A percentile compares a stretch with the other conserved stretches of the same genome.
Conservation (phyloP, 2,113 vertebrate genomes). For the Xyliphius kryptos region DNA sequence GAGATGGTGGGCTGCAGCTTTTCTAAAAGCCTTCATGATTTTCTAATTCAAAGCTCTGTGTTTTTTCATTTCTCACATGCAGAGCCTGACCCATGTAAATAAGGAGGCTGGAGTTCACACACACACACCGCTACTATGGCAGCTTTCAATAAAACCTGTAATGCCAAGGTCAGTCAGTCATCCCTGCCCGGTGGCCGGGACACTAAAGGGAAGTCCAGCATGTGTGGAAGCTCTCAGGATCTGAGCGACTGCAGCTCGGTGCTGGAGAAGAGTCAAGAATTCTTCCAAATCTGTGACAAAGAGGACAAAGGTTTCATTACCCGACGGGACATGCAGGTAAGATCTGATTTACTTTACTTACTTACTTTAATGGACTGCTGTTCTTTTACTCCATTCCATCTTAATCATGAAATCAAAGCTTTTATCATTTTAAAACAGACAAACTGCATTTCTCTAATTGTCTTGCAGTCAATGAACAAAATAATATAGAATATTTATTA, state of each 20-base stretch:
- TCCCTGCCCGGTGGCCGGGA: constrained; percentile 15
- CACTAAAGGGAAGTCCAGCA: constrained; percentile 15
- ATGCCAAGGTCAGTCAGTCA: constrained; percentile 24
- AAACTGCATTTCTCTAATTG: no score
- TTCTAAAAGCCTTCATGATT: constrained; percentile 51
- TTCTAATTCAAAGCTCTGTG: constrained; percentile 48
- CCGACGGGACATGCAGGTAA: constrained; percentile 84
- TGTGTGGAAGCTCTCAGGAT: constrained; percentile 14
- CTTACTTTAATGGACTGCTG: no score
- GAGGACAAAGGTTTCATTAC: constrained; percentile 86
- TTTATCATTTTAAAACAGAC: no score
- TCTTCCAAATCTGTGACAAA: constrained; percentile 85
- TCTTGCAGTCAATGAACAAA: no score
- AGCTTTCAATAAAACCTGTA: constrained; percentile 39
- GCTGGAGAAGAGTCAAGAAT: constrained; percentile 74
- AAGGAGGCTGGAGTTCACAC: constrained; percentile 14
- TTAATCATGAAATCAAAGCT: no score
- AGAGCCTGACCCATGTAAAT: constrained; percentile 48
- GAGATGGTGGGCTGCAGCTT: constrained; percentile 54
- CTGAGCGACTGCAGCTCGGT: constrained; percentile 50
- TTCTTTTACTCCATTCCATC: no score
- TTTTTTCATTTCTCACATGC: constrained; percentile 31
- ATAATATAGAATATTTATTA: background rate
- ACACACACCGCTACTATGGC: constrained; percentile 47
- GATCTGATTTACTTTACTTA: background rate